Evolutionary conservation across 2,113 vertebrate species (phyloP).

Genomic region (Agelaius phoeniceus): DNA sequence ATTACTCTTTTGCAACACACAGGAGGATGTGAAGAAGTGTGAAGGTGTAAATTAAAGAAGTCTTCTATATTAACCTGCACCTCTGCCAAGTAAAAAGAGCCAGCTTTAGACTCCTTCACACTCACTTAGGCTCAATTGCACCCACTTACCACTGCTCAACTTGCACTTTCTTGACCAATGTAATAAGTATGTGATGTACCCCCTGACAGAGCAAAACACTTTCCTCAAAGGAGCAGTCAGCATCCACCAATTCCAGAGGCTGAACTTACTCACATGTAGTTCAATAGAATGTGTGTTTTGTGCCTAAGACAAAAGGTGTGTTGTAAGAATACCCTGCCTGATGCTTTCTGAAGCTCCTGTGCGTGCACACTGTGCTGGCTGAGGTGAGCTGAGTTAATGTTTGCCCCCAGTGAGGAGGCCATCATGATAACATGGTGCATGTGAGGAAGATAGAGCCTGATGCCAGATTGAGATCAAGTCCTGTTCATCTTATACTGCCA

Average conservation of each 20-base stretch:
- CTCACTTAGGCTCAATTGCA: neutral
- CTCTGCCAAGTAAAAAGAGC: neutral
- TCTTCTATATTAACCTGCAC: neutral
- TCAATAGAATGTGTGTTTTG: neutral
- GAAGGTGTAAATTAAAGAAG: constrained; percentile 42
- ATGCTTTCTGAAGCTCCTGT: neutral
- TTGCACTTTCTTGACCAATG: neutral
- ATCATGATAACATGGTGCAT: neutral
- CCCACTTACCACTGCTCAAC: neutral
- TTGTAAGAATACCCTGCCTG: neutral
- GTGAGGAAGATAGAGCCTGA: neutral
- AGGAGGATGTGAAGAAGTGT: constrained; percentile 4
- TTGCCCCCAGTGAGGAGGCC: neutral
- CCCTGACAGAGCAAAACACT: neutral
- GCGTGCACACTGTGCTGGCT: neutral
- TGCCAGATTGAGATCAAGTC: neutral
- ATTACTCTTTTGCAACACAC: neutral
- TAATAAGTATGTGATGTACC: neutral
- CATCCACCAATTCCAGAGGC: neutral
- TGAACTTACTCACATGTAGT: neutral
- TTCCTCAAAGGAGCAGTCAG: neutral
- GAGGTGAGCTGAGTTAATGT: neutral
- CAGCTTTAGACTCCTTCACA: constrained; percentile 2
- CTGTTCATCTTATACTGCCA: neutral
- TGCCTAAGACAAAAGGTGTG: neutral